These are phyloP conservation scores for Cydia splendana DNA, from an alignment of 1,140 invertebrate genomes.

Conservation along the genomic window DNA sequence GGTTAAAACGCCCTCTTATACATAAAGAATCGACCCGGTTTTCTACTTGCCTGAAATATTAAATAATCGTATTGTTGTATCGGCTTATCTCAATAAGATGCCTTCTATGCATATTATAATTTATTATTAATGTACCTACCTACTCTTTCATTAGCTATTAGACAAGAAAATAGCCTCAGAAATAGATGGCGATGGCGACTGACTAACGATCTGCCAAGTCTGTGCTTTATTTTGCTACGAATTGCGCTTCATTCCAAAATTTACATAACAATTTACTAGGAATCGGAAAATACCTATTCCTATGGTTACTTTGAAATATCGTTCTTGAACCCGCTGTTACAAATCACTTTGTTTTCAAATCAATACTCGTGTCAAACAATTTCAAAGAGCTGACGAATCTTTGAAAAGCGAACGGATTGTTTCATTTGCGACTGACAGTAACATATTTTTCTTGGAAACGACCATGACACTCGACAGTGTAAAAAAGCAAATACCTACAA, in stretches of 20 bases:
- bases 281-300: background rate
- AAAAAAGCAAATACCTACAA: slow-evolving; percentile 1
- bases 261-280: background rate
- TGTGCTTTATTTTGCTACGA: background rate
- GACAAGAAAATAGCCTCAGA: too few species aligned
- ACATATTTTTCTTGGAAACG: background rate
- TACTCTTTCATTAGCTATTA: too few species aligned
- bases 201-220: background rate
- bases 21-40: too few species aligned
- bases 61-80: too few species aligned
- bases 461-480: background rate
- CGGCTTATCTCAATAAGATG: too few species aligned
- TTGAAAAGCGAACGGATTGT: background rate
- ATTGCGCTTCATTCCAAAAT: background rate
- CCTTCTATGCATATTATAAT: too few species aligned
- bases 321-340: background rate
- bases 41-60: too few species aligned
- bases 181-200: background rate
- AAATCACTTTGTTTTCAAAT: slow-evolving; percentile 31
- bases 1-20: too few species aligned
- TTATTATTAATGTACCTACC: too few species aligned
- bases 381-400: slow-evolving; percentile 7
- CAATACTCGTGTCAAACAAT: slow-evolving; percentile 4
- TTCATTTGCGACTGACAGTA: background rate
- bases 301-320: background rate